Percentiles rank a stretch among this genome's conserved stretches.
phyloP scores from a whole-genome alignment of 2,888 invertebrate genomes.

The Acleris sparsana region DNA sequence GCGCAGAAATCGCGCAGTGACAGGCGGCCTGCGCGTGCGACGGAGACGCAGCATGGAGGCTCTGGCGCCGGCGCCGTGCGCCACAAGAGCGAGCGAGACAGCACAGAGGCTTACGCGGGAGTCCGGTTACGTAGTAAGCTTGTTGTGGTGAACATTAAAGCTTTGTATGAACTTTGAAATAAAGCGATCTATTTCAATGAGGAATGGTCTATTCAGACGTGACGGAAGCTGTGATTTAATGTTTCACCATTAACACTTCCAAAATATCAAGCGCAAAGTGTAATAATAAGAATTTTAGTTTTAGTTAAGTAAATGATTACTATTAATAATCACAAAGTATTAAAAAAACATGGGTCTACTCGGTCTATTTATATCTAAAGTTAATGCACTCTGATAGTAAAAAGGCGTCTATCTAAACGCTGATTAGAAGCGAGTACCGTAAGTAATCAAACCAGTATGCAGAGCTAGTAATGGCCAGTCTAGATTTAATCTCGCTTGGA shows the following conservation, averaged over 20 bases:
- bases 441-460: constrained; percentile 32
- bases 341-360: no score
- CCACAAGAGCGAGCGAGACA: constrained; percentile 61
- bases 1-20: constrained; percentile 59
- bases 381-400: constrained; percentile 22
- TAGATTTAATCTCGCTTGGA: constrained; percentile 7
- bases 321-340: no score
- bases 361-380: constrained; percentile 12
- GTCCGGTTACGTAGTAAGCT: constrained; percentile 72
- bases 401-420: constrained; percentile 17
- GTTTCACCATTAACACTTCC: constrained; percentile 7
- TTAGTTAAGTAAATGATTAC: no score
- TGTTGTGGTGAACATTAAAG: constrained; percentile 67
- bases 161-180: constrained; percentile 50
- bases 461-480: constrained; percentile 31
- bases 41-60: constrained; percentile 69
- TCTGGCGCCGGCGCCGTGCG: constrained; percentile 58
- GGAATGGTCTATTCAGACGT: constrained; percentile 20
- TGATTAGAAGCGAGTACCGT: constrained; percentile 33
- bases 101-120: constrained; percentile 70
- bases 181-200: constrained; percentile 19
- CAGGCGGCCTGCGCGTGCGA: constrained; percentile 68
- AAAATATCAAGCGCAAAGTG: neutral
- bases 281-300: no score
- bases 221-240: constrained; percentile 23